Evolutionary conservation across 2,888 invertebrate genomes (phyloP).

Genomic region (Hyppa rectilinea): DNA sequence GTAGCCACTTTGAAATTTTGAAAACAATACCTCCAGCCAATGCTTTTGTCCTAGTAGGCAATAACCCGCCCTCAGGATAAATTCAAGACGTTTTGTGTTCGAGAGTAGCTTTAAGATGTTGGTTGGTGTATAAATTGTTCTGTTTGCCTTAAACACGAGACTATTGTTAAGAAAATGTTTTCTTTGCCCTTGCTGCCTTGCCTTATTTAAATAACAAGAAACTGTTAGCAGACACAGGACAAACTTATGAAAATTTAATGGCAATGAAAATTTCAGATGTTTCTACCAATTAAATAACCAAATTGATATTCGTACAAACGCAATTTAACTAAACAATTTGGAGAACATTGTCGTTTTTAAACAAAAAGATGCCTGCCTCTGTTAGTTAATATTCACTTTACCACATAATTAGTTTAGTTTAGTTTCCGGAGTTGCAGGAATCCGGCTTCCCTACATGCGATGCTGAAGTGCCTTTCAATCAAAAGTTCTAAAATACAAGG

Average conservation of each 20-base stretch:
- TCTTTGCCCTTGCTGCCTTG: constrained; percentile 13
- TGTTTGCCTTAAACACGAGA: constrained; percentile 29
- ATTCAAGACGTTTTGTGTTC: constrained; percentile 38
- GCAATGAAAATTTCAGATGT: neutral
- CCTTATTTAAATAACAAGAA: constrained; percentile 8
- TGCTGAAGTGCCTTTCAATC: constrained; percentile 27
- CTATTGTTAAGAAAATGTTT: constrained; percentile 46
- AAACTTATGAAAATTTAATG: neutral
- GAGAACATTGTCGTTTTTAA: neutral
- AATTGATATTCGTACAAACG: neutral
- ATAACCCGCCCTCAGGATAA: constrained; percentile 17
- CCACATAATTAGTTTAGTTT: constrained; percentile 26
- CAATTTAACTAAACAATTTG: neutral
- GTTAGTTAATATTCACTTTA: constrained; percentile 19
- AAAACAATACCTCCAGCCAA: constrained; percentile 31
- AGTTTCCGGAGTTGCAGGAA: constrained; percentile 26
- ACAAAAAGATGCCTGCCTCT: neutral
- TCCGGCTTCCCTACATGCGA: neutral
- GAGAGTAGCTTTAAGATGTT: constrained; percentile 27
- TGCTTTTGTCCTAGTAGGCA: constrained; percentile 41
- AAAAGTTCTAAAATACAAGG: constrained; percentile 41
- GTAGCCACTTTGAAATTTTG: constrained; percentile 11
- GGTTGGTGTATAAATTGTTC: constrained; percentile 52
- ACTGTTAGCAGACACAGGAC: neutral
- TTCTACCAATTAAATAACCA: constrained; percentile 2